Evolutionary conservation across 2,113 vertebrate genomes (phyloP), one percentile per base, ranked within the genome.

Genomic region (Heterotilapia buettikoferi): DNA sequence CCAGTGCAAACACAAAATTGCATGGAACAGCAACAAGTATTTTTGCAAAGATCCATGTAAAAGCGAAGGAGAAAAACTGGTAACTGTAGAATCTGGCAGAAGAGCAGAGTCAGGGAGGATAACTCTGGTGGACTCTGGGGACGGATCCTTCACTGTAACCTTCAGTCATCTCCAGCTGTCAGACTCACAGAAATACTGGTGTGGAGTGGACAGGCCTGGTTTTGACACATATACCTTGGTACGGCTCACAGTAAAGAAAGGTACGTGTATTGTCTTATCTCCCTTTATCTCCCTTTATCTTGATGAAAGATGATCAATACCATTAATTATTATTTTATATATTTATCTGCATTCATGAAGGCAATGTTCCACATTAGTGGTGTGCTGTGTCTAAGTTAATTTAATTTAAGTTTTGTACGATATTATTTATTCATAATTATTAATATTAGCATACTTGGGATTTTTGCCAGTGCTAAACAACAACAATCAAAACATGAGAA

Each of bases 141-240:
- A 93, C 1, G 90, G 92, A 10, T 40, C 2, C n/a, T 91, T 94
- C 63, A 78, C 2, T 8, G 91, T 96, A 29, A 93, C 53, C 82
- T 54, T 95, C 82, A 78, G 73, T 5, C n/a, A 63, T 1, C 92
- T 95, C 43, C 57, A 12, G 83, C 43, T 82, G 66, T 88, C 92
- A 10, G 95, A 95, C 83, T 40, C 81, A 1, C 89, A 88, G n/a
- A 54, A 0, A 8, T 95, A 94, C 88, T 80, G 83, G 86, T 95
- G 93, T 33, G 91, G 1, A 7, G 94, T 92, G 50, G 78, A 88
- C 0, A 80, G 93, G 19, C 1, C 4, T 3, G 31, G 52, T 12
- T 10, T 54, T 2, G 82, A 93, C 79, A 93, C 94, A 2, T 92
- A 7, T 40, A 87, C 19, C 4, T 11, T 2, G 33, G 78, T 94